phyloP scores from a whole-genome alignment of 2,888 invertebrate species.

The Leptinotarsa juncta region DNA sequence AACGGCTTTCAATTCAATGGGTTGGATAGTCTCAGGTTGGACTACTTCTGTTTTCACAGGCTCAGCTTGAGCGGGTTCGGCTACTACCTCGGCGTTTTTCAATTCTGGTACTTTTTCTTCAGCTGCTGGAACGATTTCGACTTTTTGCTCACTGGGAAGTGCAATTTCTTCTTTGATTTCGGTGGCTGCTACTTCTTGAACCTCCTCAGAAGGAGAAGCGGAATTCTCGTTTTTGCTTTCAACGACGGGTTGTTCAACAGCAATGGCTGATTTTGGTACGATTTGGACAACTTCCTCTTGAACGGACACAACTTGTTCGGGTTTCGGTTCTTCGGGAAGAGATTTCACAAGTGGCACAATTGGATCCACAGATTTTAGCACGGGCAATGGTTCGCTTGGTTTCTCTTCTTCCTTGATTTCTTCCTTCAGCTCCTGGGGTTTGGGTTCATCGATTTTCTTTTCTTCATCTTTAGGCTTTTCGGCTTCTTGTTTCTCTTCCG shows the following conservation, averaged over 20 bases:
- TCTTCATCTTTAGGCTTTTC: slow-evolving; percentile 20
- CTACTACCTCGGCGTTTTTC: slow-evolving; percentile 32
- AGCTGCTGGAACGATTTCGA: slow-evolving; percentile 52
- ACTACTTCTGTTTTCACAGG: slow-evolving; percentile 2
- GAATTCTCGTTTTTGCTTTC: slow-evolving; percentile 62
- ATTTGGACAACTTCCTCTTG: slow-evolving; percentile 14
- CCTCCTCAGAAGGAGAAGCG: slow-evolving; percentile 55
- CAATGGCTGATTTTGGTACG: slow-evolving; percentile 23
- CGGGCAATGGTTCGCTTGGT: slow-evolving; percentile 42
- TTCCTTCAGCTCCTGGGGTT: slow-evolving; percentile 32
- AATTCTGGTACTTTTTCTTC: slow-evolving; percentile 53
- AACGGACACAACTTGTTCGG: neutral
- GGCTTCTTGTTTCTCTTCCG: slow-evolving; percentile 34
- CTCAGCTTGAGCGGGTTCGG: slow-evolving; percentile 19
- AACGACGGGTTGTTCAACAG: slow-evolving; percentile 60
- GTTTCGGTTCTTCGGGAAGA: slow-evolving; percentile 34
- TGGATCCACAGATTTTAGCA: slow-evolving; percentile 36
- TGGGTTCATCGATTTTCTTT: slow-evolving; percentile 37
- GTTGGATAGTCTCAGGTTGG: neutral
- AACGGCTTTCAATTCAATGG: slow-evolving; percentile 20
- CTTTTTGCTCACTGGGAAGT: slow-evolving; percentile 55
- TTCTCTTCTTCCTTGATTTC: slow-evolving; percentile 44
- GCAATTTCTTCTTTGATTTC: slow-evolving; percentile 53
- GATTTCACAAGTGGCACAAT: slow-evolving; percentile 41
- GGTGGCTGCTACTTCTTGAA: slow-evolving; percentile 44